A percentile compares a stretch with the other conserved stretches of the same genome.
These are phyloP conservation scores for Glareola pratincola DNA, from an alignment of 2,113 vertebrate genomes.

Conservation along the genomic window DNA sequence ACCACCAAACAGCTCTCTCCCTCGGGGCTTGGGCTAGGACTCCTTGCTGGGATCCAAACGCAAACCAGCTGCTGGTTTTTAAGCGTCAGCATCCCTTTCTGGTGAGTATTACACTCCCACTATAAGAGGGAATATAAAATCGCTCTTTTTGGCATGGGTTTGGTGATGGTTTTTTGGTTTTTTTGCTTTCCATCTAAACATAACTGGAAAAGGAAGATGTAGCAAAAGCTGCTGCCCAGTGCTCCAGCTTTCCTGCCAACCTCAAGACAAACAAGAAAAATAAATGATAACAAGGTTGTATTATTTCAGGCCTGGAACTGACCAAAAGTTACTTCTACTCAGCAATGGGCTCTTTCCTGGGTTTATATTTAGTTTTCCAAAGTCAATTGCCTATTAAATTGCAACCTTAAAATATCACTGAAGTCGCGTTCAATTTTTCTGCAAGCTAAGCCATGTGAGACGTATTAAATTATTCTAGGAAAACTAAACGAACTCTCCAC, in stretches of 20 bases:
- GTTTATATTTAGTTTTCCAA: conserved; percentile 46
- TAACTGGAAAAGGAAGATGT: neutral
- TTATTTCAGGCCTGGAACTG: neutral
- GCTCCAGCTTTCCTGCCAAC: neutral
- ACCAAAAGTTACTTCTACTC: neutral
- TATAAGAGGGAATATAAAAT: neutral
- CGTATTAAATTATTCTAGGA: conserved; percentile 21
- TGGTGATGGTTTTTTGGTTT: neutral
- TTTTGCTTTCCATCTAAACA: neutral
- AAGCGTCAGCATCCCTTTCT: neutral
- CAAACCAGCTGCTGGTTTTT: neutral
- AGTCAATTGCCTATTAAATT: conserved; percentile 22
- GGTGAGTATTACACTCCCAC: accelerated
- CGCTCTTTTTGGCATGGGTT: neutral
- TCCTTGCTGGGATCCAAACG: neutral
- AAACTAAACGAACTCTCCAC: neutral
- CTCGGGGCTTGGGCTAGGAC: neutral
- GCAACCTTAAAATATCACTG: conserved; percentile 34
- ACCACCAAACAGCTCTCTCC: neutral
- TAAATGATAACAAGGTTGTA: neutral
- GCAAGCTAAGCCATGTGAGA: neutral
- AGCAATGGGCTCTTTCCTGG: neutral
- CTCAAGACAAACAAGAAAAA: neutral
- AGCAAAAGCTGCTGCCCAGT: neutral
- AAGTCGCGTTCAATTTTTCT: conserved; percentile 3